These are phyloP conservation scores for Euphonia xanthogaster DNA, from an alignment of 2,797 vertebrate species.

Conservation along the genomic window DNA sequence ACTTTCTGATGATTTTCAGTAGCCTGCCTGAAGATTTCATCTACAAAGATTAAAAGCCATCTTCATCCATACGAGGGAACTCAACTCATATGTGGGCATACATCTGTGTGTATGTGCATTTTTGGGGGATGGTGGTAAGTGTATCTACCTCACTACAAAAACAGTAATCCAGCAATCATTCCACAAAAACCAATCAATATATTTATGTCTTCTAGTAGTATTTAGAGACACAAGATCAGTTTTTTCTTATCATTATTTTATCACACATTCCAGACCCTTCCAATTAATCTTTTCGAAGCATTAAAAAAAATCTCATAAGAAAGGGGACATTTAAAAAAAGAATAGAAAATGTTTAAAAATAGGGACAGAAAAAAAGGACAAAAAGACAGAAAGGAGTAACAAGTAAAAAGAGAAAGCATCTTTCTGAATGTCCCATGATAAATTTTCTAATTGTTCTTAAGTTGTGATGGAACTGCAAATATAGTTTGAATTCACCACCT, in stretches of 20 bases:
- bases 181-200: neutral
- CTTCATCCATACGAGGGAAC: neutral
- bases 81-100: fast-evolving
- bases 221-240: neutral
- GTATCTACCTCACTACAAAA: neutral
- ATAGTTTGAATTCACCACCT: neutral
- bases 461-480: neutral
- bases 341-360: neutral
- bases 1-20: neutral
- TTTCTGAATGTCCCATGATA: neutral
- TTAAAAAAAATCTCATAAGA: neutral
- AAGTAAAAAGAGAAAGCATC: neutral
- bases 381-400: neutral
- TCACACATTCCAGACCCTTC: neutral
- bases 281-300: neutral
- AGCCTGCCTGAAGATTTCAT: neutral
- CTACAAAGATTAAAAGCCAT: neutral
- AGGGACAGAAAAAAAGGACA: neutral
- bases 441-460: neutral
- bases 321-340: neutral
- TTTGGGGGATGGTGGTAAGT: fast-evolving
- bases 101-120: fast-evolving
- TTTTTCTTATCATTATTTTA: neutral
- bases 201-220: neutral
- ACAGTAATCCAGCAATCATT: neutral